These are phyloP conservation scores for Premnoplex brunnescens DNA, from an alignment of 2,797 vertebrate genomes.

Conservation along the genomic window DNA sequence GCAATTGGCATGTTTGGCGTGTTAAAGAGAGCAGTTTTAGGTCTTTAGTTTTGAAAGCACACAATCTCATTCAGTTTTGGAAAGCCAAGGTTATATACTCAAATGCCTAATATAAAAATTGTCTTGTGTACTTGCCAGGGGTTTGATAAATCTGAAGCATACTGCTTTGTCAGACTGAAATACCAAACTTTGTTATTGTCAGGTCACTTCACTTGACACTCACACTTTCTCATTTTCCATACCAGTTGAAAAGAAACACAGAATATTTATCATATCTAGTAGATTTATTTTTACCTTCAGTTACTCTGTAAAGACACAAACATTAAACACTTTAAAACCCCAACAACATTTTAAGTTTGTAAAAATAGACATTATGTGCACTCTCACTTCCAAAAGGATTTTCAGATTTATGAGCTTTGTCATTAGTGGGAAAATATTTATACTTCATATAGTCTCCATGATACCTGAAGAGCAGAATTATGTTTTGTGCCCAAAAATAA, in stretches of 20 bases:
- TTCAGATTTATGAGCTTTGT: not conserved
- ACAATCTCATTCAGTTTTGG: not conserved
- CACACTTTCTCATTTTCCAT: not conserved
- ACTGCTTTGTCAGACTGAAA: not conserved
- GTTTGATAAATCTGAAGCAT: not conserved
- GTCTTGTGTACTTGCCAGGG: not conserved
- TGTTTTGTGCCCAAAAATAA: not conserved
- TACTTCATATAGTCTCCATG: not conserved
- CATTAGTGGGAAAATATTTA: not conserved
- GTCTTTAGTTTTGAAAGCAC: not conserved
- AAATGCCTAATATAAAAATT: not conserved
- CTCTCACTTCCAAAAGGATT: not conserved
- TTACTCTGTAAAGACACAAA: conserved; percentile 12
- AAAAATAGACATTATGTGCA: not conserved
- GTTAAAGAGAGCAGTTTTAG: not conserved
- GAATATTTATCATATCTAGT: not conserved
- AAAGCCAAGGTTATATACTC: not conserved
- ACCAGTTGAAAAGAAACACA: not conserved
- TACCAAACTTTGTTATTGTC: not conserved
- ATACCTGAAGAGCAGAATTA: not conserved
- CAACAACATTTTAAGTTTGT: not conserved
- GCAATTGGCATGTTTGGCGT: not conserved
- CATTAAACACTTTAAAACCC: conserved; percentile 3
- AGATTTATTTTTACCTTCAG: conserved; percentile 48
- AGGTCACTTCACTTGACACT: not conserved